Evolutionary conservation across 2,797 vertebrate species (phyloP), one percentile per base, ranked within the genome.

Genomic region (Trachops cirrhosus): DNA sequence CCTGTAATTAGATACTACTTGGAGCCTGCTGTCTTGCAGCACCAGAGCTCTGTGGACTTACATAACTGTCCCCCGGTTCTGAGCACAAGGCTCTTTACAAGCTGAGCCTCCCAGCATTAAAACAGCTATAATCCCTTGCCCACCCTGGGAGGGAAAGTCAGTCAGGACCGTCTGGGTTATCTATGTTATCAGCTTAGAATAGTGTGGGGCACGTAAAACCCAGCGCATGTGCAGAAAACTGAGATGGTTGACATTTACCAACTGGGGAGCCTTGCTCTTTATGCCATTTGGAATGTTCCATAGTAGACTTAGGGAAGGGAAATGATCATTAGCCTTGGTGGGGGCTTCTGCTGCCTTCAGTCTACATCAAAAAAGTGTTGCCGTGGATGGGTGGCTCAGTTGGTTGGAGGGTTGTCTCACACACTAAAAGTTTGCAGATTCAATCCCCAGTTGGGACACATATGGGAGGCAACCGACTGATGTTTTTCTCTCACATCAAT

Each of bases 1-100:
- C 94, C 96, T 34, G 96, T 98, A 98, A 98, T 98, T 97, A 97
- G 98, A 96, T 93, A 95, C 96, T 95, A 68, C 96, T 94, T 77
- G 97, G 83, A 93, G 93, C 90, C 94, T 1, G 50, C 90, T 1
- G 3, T 87, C 95, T 94, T 34, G 21, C 75, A 11, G 96, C 6
- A 82, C 78, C 24, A 26, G 85, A 78, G 94, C 89, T 82, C 29
- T 0, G 34, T 16, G 92, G 92, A 93, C 86, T 96, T 95, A 91
- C 32, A 54, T 91, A 95, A 94, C 92, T 39, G 77, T 77, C 78
- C 92, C 92, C 68, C 94, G 67, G 52, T 80, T 96, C 91, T 71
- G 95, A 94, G 89, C 71, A 85, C 80, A 70, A 52, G 89, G 52
- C 85, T 94, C 89, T 96, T 97, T 94, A 95, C 68, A 95, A 97